Evolutionary conservation across 2,797 vertebrate species (phyloP), one percentile per base, ranked within the genome.

Genomic region (Myripristis jacobus): DNA sequence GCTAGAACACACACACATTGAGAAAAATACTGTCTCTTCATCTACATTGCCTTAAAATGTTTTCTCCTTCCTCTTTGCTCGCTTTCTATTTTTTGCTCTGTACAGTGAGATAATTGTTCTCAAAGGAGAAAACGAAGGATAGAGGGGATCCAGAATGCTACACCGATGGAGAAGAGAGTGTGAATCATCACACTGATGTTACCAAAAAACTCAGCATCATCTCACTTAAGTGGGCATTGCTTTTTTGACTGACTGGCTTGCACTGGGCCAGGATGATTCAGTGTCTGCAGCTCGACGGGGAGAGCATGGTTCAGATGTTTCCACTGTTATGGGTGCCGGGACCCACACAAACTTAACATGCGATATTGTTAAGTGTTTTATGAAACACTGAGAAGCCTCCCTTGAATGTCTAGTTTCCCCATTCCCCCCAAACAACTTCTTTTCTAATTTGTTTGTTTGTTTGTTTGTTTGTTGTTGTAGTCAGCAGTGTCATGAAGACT

Each of bases 361-460:
- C 52, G 48, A 74, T 61, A 15, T 2, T 18, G 78, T 44, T 24
- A 16, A 50, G 34, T 18, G n/a, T 67, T 72, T 79, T 25, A 75
- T 80, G 76, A 87, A 87, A 81, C 70, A 19, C n/a, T 66, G 16
- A 12, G 29, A 7, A 10, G n/a, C 4, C 43, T n/a, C 9, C n/a
- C 48, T 54, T 44, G 44, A 75, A 55, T 7, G 44, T 50, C n/a
- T 24, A 41, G 13, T 7, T 38, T 15, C 56, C 64, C 38, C 38
- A 3, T 1, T 15, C 12, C 72, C 80, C 57, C 52, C 29, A n/a
- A 41, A 43, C 38, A 59, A 62, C 27, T 29, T 55, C 31, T 63
- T 70, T 66, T 66, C 16, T 15, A 36, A 1, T 15, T 15, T n/a
- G 57, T 36, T 41, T 41, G n/a, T n/a, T n/a, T n/a, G n/a, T n/a